phyloP scores from a whole-genome alignment of 2,113 vertebrate species.

The Colius striatus region DNA sequence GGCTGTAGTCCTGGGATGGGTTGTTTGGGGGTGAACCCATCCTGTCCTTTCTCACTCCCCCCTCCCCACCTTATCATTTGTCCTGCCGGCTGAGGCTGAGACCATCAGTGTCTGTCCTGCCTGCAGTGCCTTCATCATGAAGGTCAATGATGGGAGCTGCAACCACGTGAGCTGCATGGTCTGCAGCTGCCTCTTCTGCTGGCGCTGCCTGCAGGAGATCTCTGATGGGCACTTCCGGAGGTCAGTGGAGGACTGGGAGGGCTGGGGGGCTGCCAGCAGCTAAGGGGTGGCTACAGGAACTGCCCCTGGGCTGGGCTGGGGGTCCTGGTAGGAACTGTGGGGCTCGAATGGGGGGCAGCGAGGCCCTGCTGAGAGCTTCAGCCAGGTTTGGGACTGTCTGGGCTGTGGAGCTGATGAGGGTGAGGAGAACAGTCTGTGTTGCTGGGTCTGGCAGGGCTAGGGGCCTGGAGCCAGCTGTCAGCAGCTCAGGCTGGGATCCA shows the following conservation, averaged over 20 bases:
- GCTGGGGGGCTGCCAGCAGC: fast-evolving
- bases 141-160: constrained; percentile 90
- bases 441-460: background rate
- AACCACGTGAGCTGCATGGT: constrained; percentile 90
- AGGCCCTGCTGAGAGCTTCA: background rate
- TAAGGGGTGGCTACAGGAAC: too few relatives aligned
- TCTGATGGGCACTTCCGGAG: constrained; percentile 90
- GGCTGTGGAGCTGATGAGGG: background rate
- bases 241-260: constrained; percentile 51
- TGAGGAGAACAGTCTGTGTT: background rate
- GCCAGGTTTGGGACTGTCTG: background rate
- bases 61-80: background rate
- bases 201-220: constrained; percentile 91
- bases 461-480: background rate
- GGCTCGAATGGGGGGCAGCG: background rate
- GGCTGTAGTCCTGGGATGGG: background rate
- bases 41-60: background rate
- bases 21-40: background rate
- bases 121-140: constrained; percentile 89
- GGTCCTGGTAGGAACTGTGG: background rate
- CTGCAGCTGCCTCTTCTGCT: constrained; percentile 90
- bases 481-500: fast-evolving
- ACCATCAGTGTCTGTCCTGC: constrained; percentile 88
- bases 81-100: background rate
- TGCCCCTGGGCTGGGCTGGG: too few relatives aligned